Evolutionary conservation across 2,888 invertebrate species (phyloP).

Genomic region (Caenorhabditis imperialis): DNA sequence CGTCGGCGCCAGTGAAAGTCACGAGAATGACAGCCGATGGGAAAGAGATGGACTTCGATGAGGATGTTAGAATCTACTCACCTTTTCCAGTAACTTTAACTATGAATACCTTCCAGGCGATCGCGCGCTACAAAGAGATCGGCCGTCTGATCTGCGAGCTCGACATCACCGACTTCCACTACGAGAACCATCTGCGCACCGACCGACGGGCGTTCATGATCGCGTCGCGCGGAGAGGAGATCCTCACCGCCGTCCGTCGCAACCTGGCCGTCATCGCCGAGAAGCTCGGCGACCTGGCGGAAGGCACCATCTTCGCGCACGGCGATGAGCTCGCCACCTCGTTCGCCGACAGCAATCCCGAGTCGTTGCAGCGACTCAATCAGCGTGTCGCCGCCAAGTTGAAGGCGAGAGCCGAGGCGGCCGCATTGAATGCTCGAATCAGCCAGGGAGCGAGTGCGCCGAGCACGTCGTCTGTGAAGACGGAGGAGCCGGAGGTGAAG

Average conservation of each 20-base stretch:
- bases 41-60: no score
- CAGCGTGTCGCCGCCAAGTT: slow-evolving; percentile 8
- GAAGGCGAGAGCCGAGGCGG: no score
- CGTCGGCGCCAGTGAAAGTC: no score
- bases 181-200: not conserved
- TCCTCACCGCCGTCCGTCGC: slow-evolving; percentile 5
- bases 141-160: slow-evolving; percentile 27
- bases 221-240: slow-evolving; percentile 13
- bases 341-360: slow-evolving; percentile 2
- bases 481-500: no score
- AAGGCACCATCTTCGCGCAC: slow-evolving; percentile 28
- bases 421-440: no score
- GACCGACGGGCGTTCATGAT: not conserved
- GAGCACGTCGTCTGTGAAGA: no score
- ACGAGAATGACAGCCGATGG: no score
- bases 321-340: slow-evolving; percentile 8
- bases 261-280: slow-evolving; percentile 12
- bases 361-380: not conserved
- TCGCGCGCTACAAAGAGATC: slow-evolving; percentile 13
- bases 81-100: no score
- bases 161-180: slow-evolving; percentile 3
- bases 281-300: slow-evolving; percentile 20
- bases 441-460: no score
- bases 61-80: no score
- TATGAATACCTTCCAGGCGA: slow-evolving; percentile 7